Evolutionary conservation across 2,888 invertebrate genomes (phyloP), one percentile per base, ranked within the genome.

Genomic region (Cryptophagus acutangulus): DNA sequence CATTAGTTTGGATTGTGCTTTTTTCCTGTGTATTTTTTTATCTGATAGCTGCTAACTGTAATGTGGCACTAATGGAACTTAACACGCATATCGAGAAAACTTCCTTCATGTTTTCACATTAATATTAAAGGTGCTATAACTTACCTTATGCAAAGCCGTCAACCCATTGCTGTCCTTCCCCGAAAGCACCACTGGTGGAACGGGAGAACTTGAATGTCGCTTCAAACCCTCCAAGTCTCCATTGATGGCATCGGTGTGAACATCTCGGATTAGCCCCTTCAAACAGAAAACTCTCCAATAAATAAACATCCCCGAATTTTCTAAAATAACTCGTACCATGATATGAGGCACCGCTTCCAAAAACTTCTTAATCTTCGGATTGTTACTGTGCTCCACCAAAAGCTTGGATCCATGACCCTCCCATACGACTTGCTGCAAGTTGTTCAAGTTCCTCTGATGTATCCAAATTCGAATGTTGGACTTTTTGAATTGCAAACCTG

Each of bases 391-490:
- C 64, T 92, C 89, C 55, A 83, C 82, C 44, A 87, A 74, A 33
- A 93, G 75, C 51, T 87, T 80, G 41, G 84, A 77, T 1, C 93
- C 94, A 61, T 92, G 87, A 0, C 94, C 93, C 59, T 87, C 87
- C 87, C 92, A 88, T 37, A 93, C 76, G 2, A 92, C 87, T 61
- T 86, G 84, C 70, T 92, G 90, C 55, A 93, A 73, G 54, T 87
- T 84, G 36, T 79, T 80, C 66, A 93, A 78, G 69, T 93, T 90
- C 67, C 87, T 82, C 69, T 93, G 92, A 68, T 93, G 90, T 58
- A 93, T 90, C 94, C 94, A 95, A 74, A 93, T 93, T 54, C 93
- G 76, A 50, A 95, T 92, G 63, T 90, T 92, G 51, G 92, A 87
- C 41, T 69, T 70, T 48, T 70, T 70, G 44, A 60, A 61, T 37